Evolutionary conservation across 2,113 vertebrate species (phyloP).

Genomic region (Empidonax traillii): DNA sequence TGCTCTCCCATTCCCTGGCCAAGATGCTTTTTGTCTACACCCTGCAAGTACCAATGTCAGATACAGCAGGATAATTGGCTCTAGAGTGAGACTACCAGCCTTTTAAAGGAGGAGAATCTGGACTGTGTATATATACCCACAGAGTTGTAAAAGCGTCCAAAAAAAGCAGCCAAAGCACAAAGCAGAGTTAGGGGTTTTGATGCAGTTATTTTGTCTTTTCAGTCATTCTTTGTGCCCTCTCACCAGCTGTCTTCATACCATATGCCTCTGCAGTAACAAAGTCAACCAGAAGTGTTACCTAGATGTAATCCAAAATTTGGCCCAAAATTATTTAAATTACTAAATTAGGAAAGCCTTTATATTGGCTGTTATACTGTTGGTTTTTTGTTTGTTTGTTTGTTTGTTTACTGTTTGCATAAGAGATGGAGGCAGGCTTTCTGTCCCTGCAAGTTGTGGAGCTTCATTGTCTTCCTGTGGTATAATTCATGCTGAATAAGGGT

Average conservation of each 20-base stretch:
- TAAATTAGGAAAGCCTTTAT: not conserved
- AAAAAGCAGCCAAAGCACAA: not conserved
- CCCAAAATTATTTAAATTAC: not conserved
- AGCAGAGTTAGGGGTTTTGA: not conserved
- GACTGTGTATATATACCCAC: not conserved
- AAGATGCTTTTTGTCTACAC: not conserved
- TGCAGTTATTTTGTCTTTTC: not conserved
- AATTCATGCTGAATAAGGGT: not conserved
- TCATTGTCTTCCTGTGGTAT: not conserved
- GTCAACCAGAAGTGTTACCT: not conserved
- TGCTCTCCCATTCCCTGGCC: not conserved
- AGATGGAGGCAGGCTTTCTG: not conserved
- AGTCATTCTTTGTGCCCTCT: not conserved
- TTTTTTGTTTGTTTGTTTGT: too few species aligned
- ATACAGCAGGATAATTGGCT: not conserved
- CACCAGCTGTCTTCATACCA: not conserved
- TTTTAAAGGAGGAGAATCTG: not conserved
- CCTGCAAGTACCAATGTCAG: not conserved
- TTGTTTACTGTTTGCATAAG: not conserved
- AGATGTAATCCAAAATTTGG: not conserved
- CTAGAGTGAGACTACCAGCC: not conserved
- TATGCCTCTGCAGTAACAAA: not conserved
- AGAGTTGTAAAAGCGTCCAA: not conserved
- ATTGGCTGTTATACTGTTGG: not conserved
- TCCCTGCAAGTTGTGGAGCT: not conserved